phyloP scores from a whole-genome alignment of 2,113 vertebrate genomes.

The mouse (Mus musculus) region DNA sequence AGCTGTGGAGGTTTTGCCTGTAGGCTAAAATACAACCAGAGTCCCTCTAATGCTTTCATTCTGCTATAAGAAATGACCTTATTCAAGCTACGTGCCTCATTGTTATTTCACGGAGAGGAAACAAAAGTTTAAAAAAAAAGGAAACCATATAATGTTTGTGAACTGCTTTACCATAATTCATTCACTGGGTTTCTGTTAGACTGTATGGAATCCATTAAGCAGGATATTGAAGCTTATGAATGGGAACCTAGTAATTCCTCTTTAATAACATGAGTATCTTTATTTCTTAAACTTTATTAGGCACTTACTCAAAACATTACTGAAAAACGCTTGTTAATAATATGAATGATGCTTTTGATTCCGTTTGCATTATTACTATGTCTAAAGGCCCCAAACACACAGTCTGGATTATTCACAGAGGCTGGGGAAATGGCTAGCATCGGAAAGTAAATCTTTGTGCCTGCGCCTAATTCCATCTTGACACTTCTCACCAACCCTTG shows the following conservation, averaged over 20 bases:
- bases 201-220: slow-evolving; percentile 79
- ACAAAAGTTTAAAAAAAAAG: slow-evolving; percentile 57
- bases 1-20: neutral
- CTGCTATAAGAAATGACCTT: slow-evolving; percentile 70
- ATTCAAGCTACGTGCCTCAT: slow-evolving; percentile 63
- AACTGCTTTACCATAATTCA: slow-evolving; percentile 75
- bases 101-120: slow-evolving; percentile 72
- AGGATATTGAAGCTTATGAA: slow-evolving; percentile 81
- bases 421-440: slow-evolving; percentile 35
- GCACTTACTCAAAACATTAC: slow-evolving; percentile 79
- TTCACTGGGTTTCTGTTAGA: slow-evolving; percentile 58
- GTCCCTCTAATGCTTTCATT: slow-evolving; percentile 72
- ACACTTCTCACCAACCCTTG: slow-evolving; percentile 72
- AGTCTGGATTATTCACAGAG: slow-evolving; percentile 60
- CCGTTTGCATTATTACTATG: slow-evolving; percentile 65
- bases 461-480: slow-evolving; percentile 74
- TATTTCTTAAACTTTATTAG: slow-evolving; percentile 82
- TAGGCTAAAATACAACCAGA: slow-evolving; percentile 50
- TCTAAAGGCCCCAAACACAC: slow-evolving; percentile 50
- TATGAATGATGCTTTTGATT: slow-evolving; percentile 80
- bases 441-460: slow-evolving; percentile 71
- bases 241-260: slow-evolving; percentile 79
- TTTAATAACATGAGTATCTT: slow-evolving; percentile 82
- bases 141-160: slow-evolving; percentile 77
- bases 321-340: slow-evolving; percentile 79